Evolutionary conservation across 2,113 vertebrate species (phyloP).

Genomic region (Oceanites oceanicus): DNA sequence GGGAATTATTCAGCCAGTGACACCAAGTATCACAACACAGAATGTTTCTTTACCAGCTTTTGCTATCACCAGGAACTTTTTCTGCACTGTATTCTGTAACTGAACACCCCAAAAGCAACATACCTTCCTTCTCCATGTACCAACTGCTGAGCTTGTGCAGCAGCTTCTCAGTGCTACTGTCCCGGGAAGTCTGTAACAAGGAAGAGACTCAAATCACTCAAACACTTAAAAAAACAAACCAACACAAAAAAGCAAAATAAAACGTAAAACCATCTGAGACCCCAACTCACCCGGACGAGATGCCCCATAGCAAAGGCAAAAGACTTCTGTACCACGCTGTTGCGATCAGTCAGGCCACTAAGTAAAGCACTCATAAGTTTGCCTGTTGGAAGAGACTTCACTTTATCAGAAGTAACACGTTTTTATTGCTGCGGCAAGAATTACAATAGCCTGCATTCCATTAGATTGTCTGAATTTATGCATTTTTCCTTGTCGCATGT

Average conservation of each 20-base stretch:
- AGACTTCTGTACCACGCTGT: conserved; percentile 89
- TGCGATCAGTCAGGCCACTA: conserved; percentile 89
- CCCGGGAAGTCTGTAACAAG: conserved; percentile 84
- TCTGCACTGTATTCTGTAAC: not conserved
- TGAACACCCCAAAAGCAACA: not conserved
- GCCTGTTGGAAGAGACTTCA: conserved; percentile 72
- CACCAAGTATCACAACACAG: not conserved
- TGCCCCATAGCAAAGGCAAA: conserved; percentile 95
- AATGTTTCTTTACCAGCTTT: not conserved
- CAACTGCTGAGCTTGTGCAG: conserved; percentile 90
- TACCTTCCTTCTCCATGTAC: conserved; percentile 98
- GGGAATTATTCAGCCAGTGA: not conserved
- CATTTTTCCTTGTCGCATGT: accelerated
- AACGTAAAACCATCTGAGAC: not conserved
- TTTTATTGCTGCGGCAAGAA: not conserved
- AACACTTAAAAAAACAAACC: not conserved
- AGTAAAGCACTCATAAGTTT: conserved; percentile 96
- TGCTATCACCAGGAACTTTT: not conserved
- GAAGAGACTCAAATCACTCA: conserved; percentile 14
- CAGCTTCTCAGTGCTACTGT: conserved; percentile 93
- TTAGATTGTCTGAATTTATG: not conserved
- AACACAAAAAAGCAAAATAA: not conserved
- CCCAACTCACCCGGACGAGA: conserved; percentile 87
- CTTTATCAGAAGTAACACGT: not conserved
- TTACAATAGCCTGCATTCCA: not conserved